Conservation (phyloP, 1,140 invertebrate genomes). For the Melanaphis sacchari region DNA sequence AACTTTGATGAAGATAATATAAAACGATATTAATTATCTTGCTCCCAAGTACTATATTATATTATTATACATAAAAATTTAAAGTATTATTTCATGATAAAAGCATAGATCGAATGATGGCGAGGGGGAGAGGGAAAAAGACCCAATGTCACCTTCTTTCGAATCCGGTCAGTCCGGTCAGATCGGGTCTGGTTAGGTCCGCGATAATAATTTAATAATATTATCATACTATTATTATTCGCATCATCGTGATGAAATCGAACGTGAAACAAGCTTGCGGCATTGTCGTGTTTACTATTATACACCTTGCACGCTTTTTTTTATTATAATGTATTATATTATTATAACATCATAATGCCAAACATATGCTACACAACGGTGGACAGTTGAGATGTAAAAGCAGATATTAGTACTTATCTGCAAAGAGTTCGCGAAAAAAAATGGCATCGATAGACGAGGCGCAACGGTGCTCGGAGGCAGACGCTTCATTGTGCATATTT, state of each 20-base stretch:
- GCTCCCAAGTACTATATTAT: neutral
- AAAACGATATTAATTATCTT: neutral
- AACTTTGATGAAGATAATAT: no score
- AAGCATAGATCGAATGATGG: neutral
- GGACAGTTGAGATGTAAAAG: neutral
- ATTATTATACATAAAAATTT: neutral
- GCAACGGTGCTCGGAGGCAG: neutral
- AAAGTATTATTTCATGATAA: neutral
- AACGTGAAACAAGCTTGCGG: neutral
- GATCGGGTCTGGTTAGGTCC: neutral
- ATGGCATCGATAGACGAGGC: neutral
- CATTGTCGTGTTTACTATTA: neutral
- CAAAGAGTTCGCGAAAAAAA: neutral
- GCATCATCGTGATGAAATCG: neutral
- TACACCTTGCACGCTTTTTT: neutral
- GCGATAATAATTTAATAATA: neutral
- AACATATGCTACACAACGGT: neutral
- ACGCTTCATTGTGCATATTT: neutral
- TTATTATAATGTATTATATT: neutral
- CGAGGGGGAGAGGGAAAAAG: neutral
- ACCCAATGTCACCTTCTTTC: neutral
- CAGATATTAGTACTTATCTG: neutral
- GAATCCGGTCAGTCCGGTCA: constrained; percentile 15
- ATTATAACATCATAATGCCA: neutral
- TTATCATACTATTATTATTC: neutral